Evolutionary conservation across 2,113 vertebrate species (phyloP), one percentile per base, ranked within the genome.

Genomic region (Tautogolabrus adspersus): DNA sequence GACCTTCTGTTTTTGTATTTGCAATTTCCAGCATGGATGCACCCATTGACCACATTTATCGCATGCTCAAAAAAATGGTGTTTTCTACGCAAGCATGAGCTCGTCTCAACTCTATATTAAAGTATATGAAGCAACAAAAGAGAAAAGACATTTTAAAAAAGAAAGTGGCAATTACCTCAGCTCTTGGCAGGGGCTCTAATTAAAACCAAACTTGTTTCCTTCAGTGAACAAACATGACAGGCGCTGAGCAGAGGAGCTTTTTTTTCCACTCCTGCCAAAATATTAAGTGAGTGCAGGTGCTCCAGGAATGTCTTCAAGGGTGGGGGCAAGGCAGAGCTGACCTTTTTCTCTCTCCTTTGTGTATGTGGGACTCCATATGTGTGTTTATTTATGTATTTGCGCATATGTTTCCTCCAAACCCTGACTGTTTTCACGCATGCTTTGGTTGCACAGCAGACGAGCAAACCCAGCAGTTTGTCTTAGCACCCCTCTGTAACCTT

Each of bases 201-300:
- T 94, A 94, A 96, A 97, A 95, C 95, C 95, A 97, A 95, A 95
- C 91, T 87, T 92, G 88, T 92, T 93, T 95, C 94, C 93, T 93
- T 94, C 90, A 79, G 84, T 89, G 92, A 93, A 90, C 93, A 94
- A 95, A 95, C 93, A 94, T 93, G 94, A 94, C 94, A 94, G 92
- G 84, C 91, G 47, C 85, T 90, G 87, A 92, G 90, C 91, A 85
- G 87, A 90, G 86, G 87, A 89, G 75, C 82, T 34, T 77, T 92
- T 93, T 78, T 83, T 72, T 85, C 83, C 84, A 73, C 71, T 67
- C 75, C 85, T 90, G 93, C 91, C 94, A 94, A 93, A 92, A 93
- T 82, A 92, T 94, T 95, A 94, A 97, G 93, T 95, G 95, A 95
- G 93, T 94, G 92, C 96, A 97, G 96, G 96, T 97, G 96, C 94